Evolutionary conservation across 2,797 vertebrate genomes (phyloP), one percentile per base, ranked within the genome.

Genomic region (Gouania willdenowi): DNA sequence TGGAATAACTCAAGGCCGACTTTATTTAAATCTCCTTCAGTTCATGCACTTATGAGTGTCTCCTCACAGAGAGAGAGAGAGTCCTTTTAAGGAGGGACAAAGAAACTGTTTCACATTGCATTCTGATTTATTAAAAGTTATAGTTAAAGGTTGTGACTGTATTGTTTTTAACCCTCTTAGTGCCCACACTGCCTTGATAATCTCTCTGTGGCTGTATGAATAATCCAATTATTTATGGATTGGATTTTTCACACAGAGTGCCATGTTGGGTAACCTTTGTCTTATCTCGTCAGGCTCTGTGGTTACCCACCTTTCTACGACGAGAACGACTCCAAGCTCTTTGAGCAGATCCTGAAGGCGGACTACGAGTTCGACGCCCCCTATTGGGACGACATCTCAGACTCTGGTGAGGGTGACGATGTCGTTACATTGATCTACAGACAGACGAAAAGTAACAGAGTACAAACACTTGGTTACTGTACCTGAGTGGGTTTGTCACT

Each of bases 241-340:
- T 62, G 59, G 75, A 84, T 81, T 66, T 18, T 38, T 66, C 36
- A 12, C 18, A 23, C 8, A 5, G 26, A 20, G 45, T 27, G 44
- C 19, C 27, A n/a, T n/a, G 27, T 65, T 66, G 64, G 64, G 54
- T 77, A 70, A 76, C 64, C 42, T 5, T 45, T 24, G n/a, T n/a
- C n/a, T n/a, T n/a, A 31, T 72, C 39, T 57, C 12, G 39, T 10
- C 65, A 99, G 97, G 73, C 90, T 99, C 34, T 99, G 97, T 11
- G 97, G 97, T 8, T 99, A 99, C 82, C 97, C 97, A 35, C 96
- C 97, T 4, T 99, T 98, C 86, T 99, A 99, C 0, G 97, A 99
- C 0, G 96, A 99, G 84, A 99, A 99, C 0, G 97, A 99, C 64
- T 98, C 97, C 3, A 98, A 97, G 80, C 90, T 99, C 32, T 99